phyloP scores from a whole-genome alignment of 2,113 vertebrate genomes.

The Tragelaphus strepsiceros region DNA sequence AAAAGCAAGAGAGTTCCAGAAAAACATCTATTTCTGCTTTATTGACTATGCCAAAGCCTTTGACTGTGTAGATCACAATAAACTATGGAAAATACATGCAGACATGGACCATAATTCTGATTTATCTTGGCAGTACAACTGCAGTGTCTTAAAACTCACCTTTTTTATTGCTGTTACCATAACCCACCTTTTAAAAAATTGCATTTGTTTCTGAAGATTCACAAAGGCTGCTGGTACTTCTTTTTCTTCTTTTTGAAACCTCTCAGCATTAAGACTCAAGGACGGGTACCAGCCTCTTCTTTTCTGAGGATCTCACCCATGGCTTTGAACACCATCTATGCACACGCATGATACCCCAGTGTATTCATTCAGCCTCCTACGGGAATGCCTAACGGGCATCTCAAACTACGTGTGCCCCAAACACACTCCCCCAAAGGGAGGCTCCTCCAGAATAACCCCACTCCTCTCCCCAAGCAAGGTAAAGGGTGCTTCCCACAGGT shows the following conservation, averaged over 20 bases:
- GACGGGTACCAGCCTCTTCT: rapidly evolving
- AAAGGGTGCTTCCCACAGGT: rapidly evolving
- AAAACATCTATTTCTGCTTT: too few species aligned
- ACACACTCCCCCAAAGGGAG: too few species aligned
- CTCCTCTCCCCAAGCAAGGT: rapidly evolving
- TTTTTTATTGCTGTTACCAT: not conserved
- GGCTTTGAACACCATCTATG: rapidly evolving
- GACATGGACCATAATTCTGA: rapidly evolving
- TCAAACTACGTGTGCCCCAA: not conserved
- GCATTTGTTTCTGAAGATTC: not conserved
- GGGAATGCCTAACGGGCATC: rapidly evolving
- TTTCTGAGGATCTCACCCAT: not conserved
- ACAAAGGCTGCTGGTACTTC: not conserved
- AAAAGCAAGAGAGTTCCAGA: too few species aligned
- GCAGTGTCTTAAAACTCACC: not conserved
- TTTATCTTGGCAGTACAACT: not conserved
- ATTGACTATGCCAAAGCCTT: too few species aligned
- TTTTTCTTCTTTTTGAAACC: not conserved
- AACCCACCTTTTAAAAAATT: not conserved
- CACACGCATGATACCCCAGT: rapidly evolving
- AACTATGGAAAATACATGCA: too few species aligned
- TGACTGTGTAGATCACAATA: too few species aligned
- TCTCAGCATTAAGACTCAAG: not conserved
- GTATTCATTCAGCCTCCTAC: not conserved
- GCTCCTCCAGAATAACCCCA: rapidly evolving